phyloP scores from a whole-genome alignment of 2,888 invertebrate species.

The Melinaea marsaeus region DNA sequence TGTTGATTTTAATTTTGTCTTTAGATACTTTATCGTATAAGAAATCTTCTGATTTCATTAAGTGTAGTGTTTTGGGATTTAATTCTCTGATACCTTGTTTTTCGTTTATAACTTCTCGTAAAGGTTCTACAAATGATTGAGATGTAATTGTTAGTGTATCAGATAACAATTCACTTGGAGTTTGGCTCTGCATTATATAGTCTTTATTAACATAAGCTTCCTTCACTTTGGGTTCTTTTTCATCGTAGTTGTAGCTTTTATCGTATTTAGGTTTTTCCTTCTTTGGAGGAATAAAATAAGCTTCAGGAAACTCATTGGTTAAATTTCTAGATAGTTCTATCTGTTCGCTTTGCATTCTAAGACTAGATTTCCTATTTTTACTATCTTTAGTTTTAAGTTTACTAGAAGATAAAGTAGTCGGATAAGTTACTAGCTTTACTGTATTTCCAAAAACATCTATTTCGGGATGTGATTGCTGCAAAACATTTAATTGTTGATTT shows the following conservation, averaged over 20 bases:
- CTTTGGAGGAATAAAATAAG: constrained; percentile 46
- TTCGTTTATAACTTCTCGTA: not conserved
- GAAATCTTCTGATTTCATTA: not conserved
- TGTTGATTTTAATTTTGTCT: no score
- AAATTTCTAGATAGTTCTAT: constrained; percentile 12
- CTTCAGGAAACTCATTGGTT: constrained; percentile 27
- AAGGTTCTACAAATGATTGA: not conserved
- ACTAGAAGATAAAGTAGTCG: constrained; percentile 40
- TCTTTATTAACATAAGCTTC: constrained; percentile 2
- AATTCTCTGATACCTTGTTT: not conserved
- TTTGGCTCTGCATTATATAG: not conserved
- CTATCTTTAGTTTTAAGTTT: constrained; percentile 18
- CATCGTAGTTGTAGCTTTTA: not conserved
- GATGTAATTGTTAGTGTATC: not conserved
- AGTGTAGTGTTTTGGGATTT: not conserved
- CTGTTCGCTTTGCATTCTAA: constrained; percentile 11
- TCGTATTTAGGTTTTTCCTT: constrained; percentile 21
- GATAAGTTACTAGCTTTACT: constrained; percentile 55
- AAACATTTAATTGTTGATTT: not conserved
- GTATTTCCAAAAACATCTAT: constrained; percentile 38
- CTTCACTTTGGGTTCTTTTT: not conserved
- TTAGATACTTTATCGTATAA: no score
- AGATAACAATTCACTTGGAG: constrained; percentile 1
- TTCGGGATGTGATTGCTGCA: not conserved
- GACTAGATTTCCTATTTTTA: constrained; percentile 11